A percentile compares a stretch with the other conserved stretches of the same genome.
phyloP scores from a whole-genome alignment of 2,797 vertebrate species.

The Sibirionetta formosa region DNA sequence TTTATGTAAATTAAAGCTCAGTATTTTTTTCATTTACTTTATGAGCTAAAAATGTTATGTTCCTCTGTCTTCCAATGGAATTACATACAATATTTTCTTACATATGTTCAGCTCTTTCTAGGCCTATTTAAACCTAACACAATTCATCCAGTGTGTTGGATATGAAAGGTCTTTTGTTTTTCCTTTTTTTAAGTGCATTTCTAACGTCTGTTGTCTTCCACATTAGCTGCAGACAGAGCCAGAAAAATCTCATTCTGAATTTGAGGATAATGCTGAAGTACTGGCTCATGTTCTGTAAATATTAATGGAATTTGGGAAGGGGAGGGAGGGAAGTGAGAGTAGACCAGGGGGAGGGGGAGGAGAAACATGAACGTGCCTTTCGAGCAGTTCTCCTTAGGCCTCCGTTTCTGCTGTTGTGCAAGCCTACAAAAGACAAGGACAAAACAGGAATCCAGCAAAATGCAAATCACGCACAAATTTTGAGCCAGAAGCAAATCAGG shows the following conservation, averaged over 20 bases:
- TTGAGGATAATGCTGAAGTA: constrained; percentile 33
- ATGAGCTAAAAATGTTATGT: not conserved
- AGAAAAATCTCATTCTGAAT: constrained; percentile 61
- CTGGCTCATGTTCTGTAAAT: constrained; percentile 43
- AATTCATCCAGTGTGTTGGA: constrained; percentile 24
- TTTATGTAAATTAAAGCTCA: not conserved
- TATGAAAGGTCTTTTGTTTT: constrained; percentile 43
- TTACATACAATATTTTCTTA: not conserved
- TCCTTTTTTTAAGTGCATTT: not conserved
- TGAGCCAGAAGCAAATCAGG: not conserved
- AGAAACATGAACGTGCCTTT: not conserved
- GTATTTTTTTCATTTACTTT: not conserved
- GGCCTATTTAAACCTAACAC: constrained; percentile 21
- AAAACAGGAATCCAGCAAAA: not conserved
- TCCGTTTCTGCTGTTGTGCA: not conserved
- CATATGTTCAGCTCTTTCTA: not conserved
- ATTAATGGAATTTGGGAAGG: constrained; percentile 37
- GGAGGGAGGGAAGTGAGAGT: not conserved
- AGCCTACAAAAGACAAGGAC: constrained; percentile 10
- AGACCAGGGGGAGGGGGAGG: not conserved
- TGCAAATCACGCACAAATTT: fast-evolving
- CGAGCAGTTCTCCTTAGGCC: not conserved
- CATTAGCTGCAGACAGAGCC: constrained; percentile 5
- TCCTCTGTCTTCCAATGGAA: constrained; percentile 5
- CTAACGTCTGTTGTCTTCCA: constrained; percentile 35